Base-by-base conservation (phyloP, 2,888 invertebrate genomes). In the Timandra comae region DNA sequence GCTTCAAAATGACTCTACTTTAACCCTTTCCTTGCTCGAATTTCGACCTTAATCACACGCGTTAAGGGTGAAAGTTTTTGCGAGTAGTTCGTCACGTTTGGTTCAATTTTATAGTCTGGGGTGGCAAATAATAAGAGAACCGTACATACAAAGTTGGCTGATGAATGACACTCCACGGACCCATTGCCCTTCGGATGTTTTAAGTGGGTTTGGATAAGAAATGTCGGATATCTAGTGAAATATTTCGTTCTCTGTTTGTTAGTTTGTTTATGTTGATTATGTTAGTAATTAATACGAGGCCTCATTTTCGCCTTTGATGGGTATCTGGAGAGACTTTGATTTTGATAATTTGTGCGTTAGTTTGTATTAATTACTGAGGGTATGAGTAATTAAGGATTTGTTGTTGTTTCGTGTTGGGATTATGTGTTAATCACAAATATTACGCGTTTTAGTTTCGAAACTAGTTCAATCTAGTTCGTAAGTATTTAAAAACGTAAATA, bases 141-240 rank as follows among this genome's bases (percentile, higher is more conserved):
- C 71, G 78, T 74, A 79, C 77, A 79, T 79, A 74, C 69, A 73
- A 80, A 84, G 79, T 82, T 81, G 60, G 67, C 63, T 85, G 85
- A 85, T 85, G 85, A 81, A 85, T 85, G 85, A 85, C 80, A 85
- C 85, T 85, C 85, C 12, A 63, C 67, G 85, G 85, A 70, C 79
- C 84, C 81, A 85, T 85, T 81, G 85, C 84, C 85, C 85, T 84
- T 84, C 81, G 80, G 72, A 75, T 74, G 81, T 75, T 80, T 80
- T 74, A 84, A 82, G 75, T 75, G 78, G 81, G 78, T 72, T 63
- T 63, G 76, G 81, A 85, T 81, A 84, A 84, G 84, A 81, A 82
- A 80, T 69, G 81, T 75, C 72, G 85, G 77, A 77, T 80, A 73
- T 65, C 68, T 62, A 56, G 75, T 81, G 78, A 82, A 80, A 81